phyloP scores from a whole-genome alignment of 1,140 invertebrate genomes.

The Drosophila lini region DNA sequence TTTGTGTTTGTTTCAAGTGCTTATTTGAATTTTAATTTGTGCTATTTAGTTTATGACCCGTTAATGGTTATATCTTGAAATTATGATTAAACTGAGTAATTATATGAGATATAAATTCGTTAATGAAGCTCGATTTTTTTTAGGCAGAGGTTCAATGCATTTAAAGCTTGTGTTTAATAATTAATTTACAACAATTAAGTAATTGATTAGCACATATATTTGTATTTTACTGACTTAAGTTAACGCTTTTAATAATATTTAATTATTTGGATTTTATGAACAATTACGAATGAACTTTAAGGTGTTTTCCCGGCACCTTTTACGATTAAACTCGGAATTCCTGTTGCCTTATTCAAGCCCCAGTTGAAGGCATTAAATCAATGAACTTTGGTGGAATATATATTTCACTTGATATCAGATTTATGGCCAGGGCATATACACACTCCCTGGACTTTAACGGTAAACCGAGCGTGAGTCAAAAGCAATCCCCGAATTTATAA shows the following conservation, averaged over 20 bases:
- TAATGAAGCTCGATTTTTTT: not conserved
- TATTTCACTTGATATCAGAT: constrained; percentile 57
- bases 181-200: not conserved
- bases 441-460: constrained; percentile 62
- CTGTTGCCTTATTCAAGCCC: constrained; percentile 27
- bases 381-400: constrained; percentile 43
- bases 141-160: not conserved
- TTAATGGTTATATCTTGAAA: not conserved
- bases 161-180: not conserved
- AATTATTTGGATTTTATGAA: not conserved
- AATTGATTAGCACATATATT: not conserved
- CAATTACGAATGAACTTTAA: not conserved
- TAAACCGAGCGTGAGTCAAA: constrained; percentile 63
- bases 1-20: not conserved
- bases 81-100: constrained; percentile 2
- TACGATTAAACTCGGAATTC: constrained; percentile 2
- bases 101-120: not conserved
- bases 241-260: not conserved
- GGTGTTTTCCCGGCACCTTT: no score
- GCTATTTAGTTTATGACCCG: constrained; percentile 3
- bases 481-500: constrained; percentile 60
- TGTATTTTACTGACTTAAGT: not conserved
- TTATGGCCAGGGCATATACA: constrained; percentile 46
- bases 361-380: constrained; percentile 40
- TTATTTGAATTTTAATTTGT: constrained; percentile 1